Conservation (phyloP, 64 coral and sea anemone genomes). For the Actinia tenebrosa region DNA sequence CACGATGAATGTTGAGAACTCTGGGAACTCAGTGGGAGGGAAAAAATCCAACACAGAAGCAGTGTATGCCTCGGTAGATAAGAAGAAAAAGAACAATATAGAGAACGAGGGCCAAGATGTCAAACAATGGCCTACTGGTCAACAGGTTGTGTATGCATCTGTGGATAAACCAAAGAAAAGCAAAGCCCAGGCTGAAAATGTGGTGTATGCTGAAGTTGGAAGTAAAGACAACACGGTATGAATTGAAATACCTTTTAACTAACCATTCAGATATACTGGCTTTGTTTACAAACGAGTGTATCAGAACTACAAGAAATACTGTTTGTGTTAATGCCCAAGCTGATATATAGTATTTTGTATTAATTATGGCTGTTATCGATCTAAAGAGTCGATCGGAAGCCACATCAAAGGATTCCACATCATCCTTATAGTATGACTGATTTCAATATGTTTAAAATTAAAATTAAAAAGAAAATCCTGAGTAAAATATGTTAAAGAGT, state of each 20-base stretch:
- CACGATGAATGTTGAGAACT: neutral
- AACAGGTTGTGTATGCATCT: neutral
- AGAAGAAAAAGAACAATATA: neutral
- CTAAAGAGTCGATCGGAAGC: too few relatives aligned
- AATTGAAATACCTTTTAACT: neutral
- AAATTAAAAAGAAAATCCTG: too few relatives aligned
- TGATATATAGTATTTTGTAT: too few relatives aligned
- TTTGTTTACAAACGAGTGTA: neutral
- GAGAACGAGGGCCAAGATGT: neutral
- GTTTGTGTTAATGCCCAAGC: too few relatives aligned
- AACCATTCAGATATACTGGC: neutral
- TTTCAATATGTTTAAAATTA: too few relatives aligned
- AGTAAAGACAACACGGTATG: neutral
- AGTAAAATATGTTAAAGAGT: too few relatives aligned
- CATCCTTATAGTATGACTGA: too few relatives aligned
- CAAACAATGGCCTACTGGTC: neutral
- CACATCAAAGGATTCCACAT: too few relatives aligned
- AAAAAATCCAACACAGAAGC: neutral
- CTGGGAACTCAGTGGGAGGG: neutral
- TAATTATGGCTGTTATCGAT: too few relatives aligned
- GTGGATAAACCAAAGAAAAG: neutral
- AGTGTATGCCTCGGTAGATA: slow-evolving; percentile 5
- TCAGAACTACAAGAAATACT: too few relatives aligned
- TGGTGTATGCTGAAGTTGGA: neutral
- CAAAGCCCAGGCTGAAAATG: neutral